These are phyloP conservation scores for Florisuga fusca DNA, from an alignment of 2,797 vertebrate species.

Conservation along the genomic window DNA sequence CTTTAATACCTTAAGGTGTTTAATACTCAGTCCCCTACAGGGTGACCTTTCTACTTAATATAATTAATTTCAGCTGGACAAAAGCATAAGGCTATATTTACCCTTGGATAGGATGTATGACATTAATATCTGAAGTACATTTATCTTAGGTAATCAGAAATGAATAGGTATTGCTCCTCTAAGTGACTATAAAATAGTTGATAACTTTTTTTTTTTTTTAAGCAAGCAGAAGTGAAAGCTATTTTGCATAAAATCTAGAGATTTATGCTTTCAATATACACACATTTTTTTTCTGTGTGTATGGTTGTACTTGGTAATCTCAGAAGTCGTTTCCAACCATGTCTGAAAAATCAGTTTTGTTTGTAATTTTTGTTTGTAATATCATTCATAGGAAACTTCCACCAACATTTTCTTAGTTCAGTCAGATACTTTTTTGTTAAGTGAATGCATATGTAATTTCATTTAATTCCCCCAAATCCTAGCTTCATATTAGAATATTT, in stretches of 20 bases:
- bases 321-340: too few relatives aligned
- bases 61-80: not conserved
- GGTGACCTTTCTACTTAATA: not conserved
- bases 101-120: not conserved
- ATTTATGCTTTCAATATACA: not conserved
- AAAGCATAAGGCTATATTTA: not conserved
- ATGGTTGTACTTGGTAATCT: too few relatives aligned
- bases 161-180: not conserved
- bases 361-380: not conserved
- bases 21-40: not conserved
- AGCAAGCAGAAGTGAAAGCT: not conserved
- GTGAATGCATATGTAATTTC: not conserved
- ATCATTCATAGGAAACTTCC: not conserved
- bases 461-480: not conserved
- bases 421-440: not conserved
- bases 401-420: not conserved
- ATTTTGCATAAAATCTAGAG: slow-evolving; percentile 39
- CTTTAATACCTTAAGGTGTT: not conserved
- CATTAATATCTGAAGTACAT: not conserved
- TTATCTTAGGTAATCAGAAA: not conserved
- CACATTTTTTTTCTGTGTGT: too few relatives aligned
- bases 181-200: not conserved
- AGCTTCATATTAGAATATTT: not conserved
- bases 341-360: not conserved
- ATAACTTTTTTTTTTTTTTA: not conserved